These are phyloP conservation scores for Chymomyza procnemis DNA, from an alignment of 2,888 invertebrate genomes.

Conservation along the genomic window DNA sequence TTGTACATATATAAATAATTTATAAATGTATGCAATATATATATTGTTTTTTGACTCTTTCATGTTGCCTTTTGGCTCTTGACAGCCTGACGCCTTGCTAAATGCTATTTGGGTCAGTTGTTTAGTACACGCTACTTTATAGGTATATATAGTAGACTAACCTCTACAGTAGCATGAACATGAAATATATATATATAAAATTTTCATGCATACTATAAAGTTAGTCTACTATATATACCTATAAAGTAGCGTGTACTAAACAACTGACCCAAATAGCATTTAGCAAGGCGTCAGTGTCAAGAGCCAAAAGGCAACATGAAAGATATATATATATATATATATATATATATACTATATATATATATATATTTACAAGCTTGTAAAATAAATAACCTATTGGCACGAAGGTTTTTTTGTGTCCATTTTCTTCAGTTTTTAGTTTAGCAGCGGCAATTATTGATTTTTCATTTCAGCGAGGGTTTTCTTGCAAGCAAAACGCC, in stretches of 20 bases:
- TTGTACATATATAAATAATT: background rate
- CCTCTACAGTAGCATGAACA: slow-evolving; percentile 20
- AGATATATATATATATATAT: slow-evolving; percentile 12
- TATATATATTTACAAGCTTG: slow-evolving; percentile 25
- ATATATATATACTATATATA: slow-evolving; percentile 12
- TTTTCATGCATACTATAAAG: slow-evolving; percentile 18
- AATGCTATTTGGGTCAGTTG: slow-evolving; percentile 62
- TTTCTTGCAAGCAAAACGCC: no score
- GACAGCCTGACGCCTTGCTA: slow-evolving; percentile 35
- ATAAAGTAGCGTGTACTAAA: slow-evolving; percentile 52
- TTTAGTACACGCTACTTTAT: slow-evolving; percentile 52
- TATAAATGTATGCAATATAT: no score
- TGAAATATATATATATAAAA: slow-evolving; percentile 7
- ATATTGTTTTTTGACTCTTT: slow-evolving; percentile 26
- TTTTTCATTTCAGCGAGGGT: slow-evolving; percentile 24
- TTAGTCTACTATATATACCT: background rate
- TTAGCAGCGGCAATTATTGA: slow-evolving; percentile 43
- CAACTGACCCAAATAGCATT: slow-evolving; percentile 62
- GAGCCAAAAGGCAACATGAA: slow-evolving; percentile 25
- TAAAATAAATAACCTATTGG: slow-evolving; percentile 67
- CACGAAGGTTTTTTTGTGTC: slow-evolving; percentile 54
- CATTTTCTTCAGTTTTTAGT: background rate
- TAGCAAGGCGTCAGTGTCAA: slow-evolving; percentile 35
- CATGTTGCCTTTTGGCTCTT: slow-evolving; percentile 11
- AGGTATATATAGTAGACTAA: background rate